Evolutionary conservation across 1,140 invertebrate species (phyloP).

Genomic region (Phenacoccus solenopsis): DNA sequence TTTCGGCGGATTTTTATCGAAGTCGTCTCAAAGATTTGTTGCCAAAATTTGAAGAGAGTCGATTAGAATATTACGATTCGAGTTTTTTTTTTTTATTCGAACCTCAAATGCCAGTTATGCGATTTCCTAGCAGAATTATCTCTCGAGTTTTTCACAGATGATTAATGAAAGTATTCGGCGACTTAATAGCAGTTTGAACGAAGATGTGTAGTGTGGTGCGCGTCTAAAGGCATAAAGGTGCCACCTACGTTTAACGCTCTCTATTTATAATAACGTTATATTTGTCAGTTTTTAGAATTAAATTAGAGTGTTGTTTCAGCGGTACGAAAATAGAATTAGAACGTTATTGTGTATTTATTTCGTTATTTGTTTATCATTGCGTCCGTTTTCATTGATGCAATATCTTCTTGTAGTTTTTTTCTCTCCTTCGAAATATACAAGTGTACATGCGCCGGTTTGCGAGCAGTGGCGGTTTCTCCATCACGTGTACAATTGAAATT

Average conservation of each 20-base stretch:
- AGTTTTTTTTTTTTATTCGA: too few species aligned
- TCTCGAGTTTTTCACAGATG: too few species aligned
- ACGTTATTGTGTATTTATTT: conserved; percentile 11
- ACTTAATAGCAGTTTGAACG: too few species aligned
- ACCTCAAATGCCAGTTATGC: too few species aligned
- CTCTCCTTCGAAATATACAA: background rate
- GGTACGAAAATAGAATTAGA: conserved; percentile 6
- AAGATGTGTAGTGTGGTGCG: too few species aligned
- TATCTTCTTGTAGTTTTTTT: background rate
- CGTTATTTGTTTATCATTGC: conserved; percentile 16
- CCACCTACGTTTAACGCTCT: conserved; percentile 7
- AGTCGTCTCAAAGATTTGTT: too few species aligned
- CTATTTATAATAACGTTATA: conserved; percentile 12
- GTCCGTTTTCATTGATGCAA: conserved; percentile 5
- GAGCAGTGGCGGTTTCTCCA: background rate
- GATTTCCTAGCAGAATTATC: too few species aligned
- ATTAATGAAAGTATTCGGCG: too few species aligned
- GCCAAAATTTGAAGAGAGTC: too few species aligned
- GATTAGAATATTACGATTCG: too few species aligned
- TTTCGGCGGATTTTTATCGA: too few species aligned
- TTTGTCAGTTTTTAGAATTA: conserved; percentile 17
- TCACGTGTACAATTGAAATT: background rate
- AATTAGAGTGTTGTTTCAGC: conserved; percentile 15
- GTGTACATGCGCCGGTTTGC: background rate
- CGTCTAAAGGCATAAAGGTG: background rate